Base-by-base conservation (phyloP, 1,140 invertebrate genomes). In the Cyphomyrmex costatus region DNA sequence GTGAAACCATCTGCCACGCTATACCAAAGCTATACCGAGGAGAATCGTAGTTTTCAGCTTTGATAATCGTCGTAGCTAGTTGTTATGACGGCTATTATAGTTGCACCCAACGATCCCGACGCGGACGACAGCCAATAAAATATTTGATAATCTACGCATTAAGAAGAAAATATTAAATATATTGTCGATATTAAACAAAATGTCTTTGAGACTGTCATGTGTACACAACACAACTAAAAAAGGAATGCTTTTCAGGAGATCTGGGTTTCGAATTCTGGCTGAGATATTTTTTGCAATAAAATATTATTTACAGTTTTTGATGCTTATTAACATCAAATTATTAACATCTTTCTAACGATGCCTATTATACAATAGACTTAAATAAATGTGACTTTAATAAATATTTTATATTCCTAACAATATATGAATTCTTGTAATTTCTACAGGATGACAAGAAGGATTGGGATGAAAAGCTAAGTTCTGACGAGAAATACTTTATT, bases 401-500 rank as follows among this genome's bases (percentile, higher is more conserved):
- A 76, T 60, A 86, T 87, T 86, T 93, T 94, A 0, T 27, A 51
- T 33, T 33, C 7, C 1, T 21, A 36, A 42, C n/a, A 68, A 66
- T n/a, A n/a, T n/a, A n/a, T 51, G 16, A 51, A 36, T 68, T 66
- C 19, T 68, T 3, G 92, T 98, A 96, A 99, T 99, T 93, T 90
- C 98, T 58, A 92, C 92, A 16, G 97, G 99, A 93, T 6, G 79
- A 83, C 16, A 83, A 74, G 1, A 74, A 83, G 5, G 84, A 89
- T 3, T 99, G 99, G 88, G 99, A 96, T 97, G 21, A 96, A 61
- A 68, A 6, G 95, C 84, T 94, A 99, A 65, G 99, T 97, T 80
- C 97, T 56, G 97, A 98, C 73, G 99, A 99, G 94, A 97, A 96
- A 77, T 97, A 99, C 92, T 99, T 99, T 92, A 98, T 99, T 89